Base-by-base conservation (phyloP, 2,888 invertebrate genomes). In the Chirona hameri region DNA sequence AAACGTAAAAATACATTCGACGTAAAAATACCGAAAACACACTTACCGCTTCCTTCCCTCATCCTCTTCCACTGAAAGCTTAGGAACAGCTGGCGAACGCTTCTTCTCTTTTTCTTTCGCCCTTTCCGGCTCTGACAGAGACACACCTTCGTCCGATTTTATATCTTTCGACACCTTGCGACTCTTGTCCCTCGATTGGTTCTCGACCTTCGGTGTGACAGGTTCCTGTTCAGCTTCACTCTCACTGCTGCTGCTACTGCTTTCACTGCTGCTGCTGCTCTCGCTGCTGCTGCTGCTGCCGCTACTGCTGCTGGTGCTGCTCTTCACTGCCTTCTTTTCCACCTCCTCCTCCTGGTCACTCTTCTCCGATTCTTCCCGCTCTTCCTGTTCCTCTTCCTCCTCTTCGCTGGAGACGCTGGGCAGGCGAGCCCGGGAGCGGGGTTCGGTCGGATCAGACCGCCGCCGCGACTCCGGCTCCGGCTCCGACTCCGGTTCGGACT, bases 301-400 rank as follows among this genome's bases (percentile, higher is more conserved):
- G 79, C 81, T 80, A 7, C 57, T 80, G 14, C 31, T 82, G 52
- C 81, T 81, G 27, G 46, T 60, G 21, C 27, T 55, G 55, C n/a
- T 15, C 72, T n/a, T 9, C 48, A 10, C 76, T 48, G 39, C n/a
- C 65, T 65, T 18, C 65, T 46, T 27, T 24, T 52, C 60, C 14
- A 12, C 29, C 65, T 81, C 60, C n/a, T 46, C 46, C 39, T 18
- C 31, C 29, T 65, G 65, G 48, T 46, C 60, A 31, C 15, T 52
- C 46, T 15, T 55, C 60, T 82, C 57, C 31, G 39, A 27, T 21
- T 52, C 65, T 79, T 29, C 18, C 15, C 18, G 52, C 31, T 24
- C 48, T 81, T 24, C 1, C 24, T 15, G 48, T 10, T 31, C 46
- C 18, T 80, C 39, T 5, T 82, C 57, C 4, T 12, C 15, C 46